Percentiles rank a stretch among this genome's conserved stretches.
These are phyloP conservation scores for Strix aluco DNA, from an alignment of 2,113 vertebrate species.

Conservation along the genomic window DNA sequence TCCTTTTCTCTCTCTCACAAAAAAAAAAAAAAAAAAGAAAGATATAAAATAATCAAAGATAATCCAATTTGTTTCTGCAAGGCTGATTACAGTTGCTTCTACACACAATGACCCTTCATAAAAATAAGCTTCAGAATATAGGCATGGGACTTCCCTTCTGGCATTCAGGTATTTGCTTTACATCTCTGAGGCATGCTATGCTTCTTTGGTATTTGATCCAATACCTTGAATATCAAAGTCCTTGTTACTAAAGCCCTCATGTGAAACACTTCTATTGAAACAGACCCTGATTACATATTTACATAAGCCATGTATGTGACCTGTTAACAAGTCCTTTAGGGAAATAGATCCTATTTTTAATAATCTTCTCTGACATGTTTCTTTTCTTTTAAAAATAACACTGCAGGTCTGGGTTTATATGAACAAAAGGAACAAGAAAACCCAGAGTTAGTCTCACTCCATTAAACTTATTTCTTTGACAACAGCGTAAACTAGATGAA, in stretches of 20 bases:
- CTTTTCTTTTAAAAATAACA: neutral
- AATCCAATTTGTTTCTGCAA: neutral
- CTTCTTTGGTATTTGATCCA: constrained; percentile 3
- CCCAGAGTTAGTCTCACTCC: neutral
- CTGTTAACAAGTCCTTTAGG: neutral
- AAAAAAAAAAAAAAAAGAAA: neutral
- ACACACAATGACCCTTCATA: neutral
- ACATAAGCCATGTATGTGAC: neutral
- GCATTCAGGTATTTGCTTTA: neutral
- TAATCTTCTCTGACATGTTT: neutral
- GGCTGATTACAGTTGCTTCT: neutral
- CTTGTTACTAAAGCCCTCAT: neutral
- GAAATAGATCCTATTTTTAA: constrained; percentile 17
- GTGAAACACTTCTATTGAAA: neutral
- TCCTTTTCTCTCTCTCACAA: neutral
- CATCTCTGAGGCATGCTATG: neutral
- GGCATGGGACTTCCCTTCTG: neutral
- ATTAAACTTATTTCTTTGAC: constrained; percentile 56
- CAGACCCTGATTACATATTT: constrained; percentile 28
- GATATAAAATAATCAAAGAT: neutral
- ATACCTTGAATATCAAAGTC: constrained; percentile 30
- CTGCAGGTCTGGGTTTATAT: neutral
- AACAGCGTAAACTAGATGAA: constrained; percentile 18
- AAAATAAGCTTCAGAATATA: neutral
- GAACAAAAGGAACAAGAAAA: constrained; percentile 1